Base-by-base conservation (phyloP, 2,888 invertebrate genomes). In the Bombylius discolor region DNA sequence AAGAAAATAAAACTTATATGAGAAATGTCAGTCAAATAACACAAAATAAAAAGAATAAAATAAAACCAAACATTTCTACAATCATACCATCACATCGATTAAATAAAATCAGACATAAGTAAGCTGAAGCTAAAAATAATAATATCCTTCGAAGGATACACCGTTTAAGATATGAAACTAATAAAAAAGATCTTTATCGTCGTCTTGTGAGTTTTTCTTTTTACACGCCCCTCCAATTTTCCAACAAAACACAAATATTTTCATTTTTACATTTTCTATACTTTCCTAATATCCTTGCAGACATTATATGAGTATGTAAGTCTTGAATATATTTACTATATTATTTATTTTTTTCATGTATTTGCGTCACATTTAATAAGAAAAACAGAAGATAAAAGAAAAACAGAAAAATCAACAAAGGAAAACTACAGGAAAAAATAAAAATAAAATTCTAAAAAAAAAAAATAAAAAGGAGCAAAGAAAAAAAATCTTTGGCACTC, bases 111-210 rank as follows among this genome's bases (percentile, higher is more conserved):
- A 23, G 23, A 23, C 23, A 23, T 23, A 23, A 23, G 23, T 23
- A 23, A 23, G 23, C 23, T 23, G 23, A 23, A 23, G 23, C 23
- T 23, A 23, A 23, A 23, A 23, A 23, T 23, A 23, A 23, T 23
- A 23, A 23, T 23, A 23, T 23, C 23, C 23, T 23, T 23, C 23
- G 23, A 23, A 23, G 23, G 23, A 23, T 23, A 23, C 23, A 23
- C 23, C 23, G 23, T 23, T 47, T 14, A 13, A 56, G 34, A 52
- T 55, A 58, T 49, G 47, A 47, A 53, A 53, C 58, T 56, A 58
- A 58, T 58, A 58, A 58, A 58, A 55, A 56, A 46, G 53, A 58
- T 56, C 55, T 51, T 56, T 58, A 54, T 58, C 58, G 45, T 11
- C 39, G 45, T 11, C 39, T 42, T 42, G 39, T 42, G 11, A 42